Percentiles rank a stretch among this genome's conserved stretches.
Conservation (phyloP, 2,797 vertebrate species). For the Allenopithecus nigroviridis region DNA sequence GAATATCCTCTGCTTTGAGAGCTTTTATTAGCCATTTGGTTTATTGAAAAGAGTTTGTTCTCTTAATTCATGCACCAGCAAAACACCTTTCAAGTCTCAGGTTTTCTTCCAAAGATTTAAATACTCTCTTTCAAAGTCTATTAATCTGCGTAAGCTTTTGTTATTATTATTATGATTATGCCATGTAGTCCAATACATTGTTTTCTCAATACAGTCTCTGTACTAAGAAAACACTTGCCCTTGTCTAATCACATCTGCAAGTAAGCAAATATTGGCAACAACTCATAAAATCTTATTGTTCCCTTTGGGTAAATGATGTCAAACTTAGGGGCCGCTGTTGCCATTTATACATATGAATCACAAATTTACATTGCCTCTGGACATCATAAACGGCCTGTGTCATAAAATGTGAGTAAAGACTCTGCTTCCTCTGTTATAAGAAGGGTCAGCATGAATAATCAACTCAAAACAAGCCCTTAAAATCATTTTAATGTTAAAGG, state of each 20-base stretch:
- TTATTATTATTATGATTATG: conserved; percentile 56
- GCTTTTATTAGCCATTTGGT: neutral
- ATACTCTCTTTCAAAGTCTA: conserved; percentile 67
- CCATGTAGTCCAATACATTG: conserved; percentile 32
- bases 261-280: conserved; percentile 75
- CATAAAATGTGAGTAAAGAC: conserved; percentile 48
- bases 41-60: conserved; percentile 60
- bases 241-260: conserved; percentile 70
- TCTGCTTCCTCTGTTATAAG: conserved; percentile 7
- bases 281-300: conserved; percentile 67
- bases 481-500: conserved; percentile 39
- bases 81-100: conserved; percentile 39
- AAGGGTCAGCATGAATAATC: conserved; percentile 52
- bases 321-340: conserved; percentile 65
- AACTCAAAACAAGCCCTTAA: conserved; percentile 51
- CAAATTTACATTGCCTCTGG: conserved; percentile 59
- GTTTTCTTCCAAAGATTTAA: conserved; percentile 61
- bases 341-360: conserved; percentile 68
- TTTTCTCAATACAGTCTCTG: conserved; percentile 46
- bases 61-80: conserved; percentile 28
- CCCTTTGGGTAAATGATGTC: conserved; percentile 51
- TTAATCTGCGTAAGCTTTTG: conserved; percentile 55
- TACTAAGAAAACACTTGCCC: conserved; percentile 59
- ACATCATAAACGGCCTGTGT: conserved; percentile 58
- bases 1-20: conserved; percentile 6